Evolutionary conservation across 2,797 vertebrate genomes (phyloP), one percentile per base, ranked within the genome.

Genomic region (Lepilemur ruficaudatus): DNA sequence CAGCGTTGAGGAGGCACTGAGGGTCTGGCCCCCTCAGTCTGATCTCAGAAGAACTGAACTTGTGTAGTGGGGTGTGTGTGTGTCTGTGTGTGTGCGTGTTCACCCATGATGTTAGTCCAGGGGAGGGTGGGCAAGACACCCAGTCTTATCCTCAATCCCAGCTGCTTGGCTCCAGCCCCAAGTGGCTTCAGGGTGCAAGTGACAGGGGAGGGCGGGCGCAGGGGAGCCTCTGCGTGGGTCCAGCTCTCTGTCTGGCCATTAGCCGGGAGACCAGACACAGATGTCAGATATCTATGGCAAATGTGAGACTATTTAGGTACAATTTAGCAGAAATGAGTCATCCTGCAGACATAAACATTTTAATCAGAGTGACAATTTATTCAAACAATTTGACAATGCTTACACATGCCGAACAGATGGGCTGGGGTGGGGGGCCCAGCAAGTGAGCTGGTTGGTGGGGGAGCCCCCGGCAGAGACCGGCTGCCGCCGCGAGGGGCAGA

Each of bases 291-390:
- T 76, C 93, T 57, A 41, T 7, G 50, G 96, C 59, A 57, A 95
- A 95, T 72, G 52, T 9, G 41, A 96, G 93, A 96, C 89, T 78
- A 82, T 94, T 97, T 96, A 97, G 85, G 96, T 92, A 86, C 94
- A 91, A 76, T 81, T 97, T 92, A 94, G 81, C 91, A 95, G 94
- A 90, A 91, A 85, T 46, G 76, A 97, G 91, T 94, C 96, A 93
- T 97, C 88, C 87, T 76, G 88, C 95, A 97, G 97, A 97, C 97
- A 97, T 97, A 97, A 97, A 97, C 97, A 98, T 97, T 97, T 97
- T 97, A 96, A 97, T 96, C 69, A 4, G 97, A 97, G 93, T 97
- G 97, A 98, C 98, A 97, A 97, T 97, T 97, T 96, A 97, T 97
- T 97, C 97, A 97, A 98, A 98, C 96, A 98, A 92, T 89, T 91